These are phyloP conservation scores for Eulithis prunata DNA, from an alignment of 2,888 invertebrate species.

Conservation along the genomic window DNA sequence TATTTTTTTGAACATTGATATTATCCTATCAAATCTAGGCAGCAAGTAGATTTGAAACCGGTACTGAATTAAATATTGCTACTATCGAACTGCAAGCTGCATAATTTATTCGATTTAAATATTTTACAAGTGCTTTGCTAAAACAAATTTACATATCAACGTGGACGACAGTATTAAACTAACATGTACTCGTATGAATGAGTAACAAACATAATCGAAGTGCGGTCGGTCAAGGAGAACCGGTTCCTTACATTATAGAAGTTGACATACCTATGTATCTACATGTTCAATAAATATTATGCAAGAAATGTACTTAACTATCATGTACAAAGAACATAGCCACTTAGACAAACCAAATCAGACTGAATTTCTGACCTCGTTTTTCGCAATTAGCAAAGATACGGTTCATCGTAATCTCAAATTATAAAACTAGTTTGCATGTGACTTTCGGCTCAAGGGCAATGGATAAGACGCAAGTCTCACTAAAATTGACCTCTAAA, in stretches of 20 bases:
- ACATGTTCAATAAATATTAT: slow-evolving; percentile 40
- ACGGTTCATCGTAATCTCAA: slow-evolving; percentile 31
- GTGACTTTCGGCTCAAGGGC: slow-evolving; percentile 39
- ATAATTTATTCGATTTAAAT: slow-evolving; percentile 10
- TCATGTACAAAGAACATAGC: slow-evolving; percentile 30
- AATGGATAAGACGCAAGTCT: slow-evolving; percentile 33
- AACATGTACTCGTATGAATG: slow-evolving; percentile 57
- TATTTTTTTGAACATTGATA: no score
- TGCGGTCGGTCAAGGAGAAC: slow-evolving; percentile 79
- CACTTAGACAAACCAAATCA: slow-evolving; percentile 1
- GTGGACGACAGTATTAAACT: slow-evolving; percentile 26
- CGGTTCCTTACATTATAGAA: slow-evolving; percentile 53
- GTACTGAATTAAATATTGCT: background rate
- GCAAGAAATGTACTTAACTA: slow-evolving; percentile 44
- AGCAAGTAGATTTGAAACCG: background rate
- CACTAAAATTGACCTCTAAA: slow-evolving; percentile 41
- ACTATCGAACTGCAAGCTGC: background rate
- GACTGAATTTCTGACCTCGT: slow-evolving; percentile 31
- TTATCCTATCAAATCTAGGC: background rate
- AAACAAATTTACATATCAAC: slow-evolving; percentile 21
- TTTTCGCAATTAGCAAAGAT: slow-evolving; percentile 30
- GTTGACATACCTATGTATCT: slow-evolving; percentile 40
- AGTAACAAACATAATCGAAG: slow-evolving; percentile 60
- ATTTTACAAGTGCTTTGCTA: slow-evolving; percentile 5
- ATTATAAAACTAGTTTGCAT: slow-evolving; percentile 34